Base-by-base conservation (phyloP, 2,113 vertebrate genomes). In the Cavia aperea region DNA sequence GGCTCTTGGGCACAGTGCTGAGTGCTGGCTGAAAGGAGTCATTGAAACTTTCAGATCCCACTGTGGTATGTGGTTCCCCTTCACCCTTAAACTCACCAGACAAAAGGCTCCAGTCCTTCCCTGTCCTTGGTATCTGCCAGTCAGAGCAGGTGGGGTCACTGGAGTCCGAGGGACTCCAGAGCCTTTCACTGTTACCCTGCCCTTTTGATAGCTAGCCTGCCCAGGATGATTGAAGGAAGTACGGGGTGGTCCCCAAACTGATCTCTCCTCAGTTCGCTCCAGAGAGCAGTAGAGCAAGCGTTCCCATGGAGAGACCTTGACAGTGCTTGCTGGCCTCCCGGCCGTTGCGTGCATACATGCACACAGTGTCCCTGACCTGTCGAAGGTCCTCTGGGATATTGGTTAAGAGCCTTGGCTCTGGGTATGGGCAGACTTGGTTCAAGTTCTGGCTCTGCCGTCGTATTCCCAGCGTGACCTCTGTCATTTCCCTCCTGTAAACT, bases 1-100 rank as follows among this genome's bases (percentile, higher is more conserved):
- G 83, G 68, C 77, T 62, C 3, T 56, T 60, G 39, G 88, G 72
- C 24, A 46, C 46, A 36, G 4, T 54, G 66, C 77, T 66, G 70
- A 68, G 51, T 12, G 21, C 56, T 58, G 7, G 51, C 81, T 91
- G 36, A 77, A 81, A 77, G 88, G 43, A 85, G 56, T 63, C 39
- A 10, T 79, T 46, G 49, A 56, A 93, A 82, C 73, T 70, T 81
- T 94, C 62, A 60, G 66, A 92, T 85, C 91, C 51, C 33, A 65
- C 39, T 89, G 65, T 66, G 68, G 14, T 75, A 18, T 86, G 68
- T 79, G 60, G 60, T 60, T 83, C 46, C 65, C 65, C 23, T 81
- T 79, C 49, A 77, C n/a, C 46, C 43, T 90, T 56, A 84, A 91
- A 79, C 58, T 56, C 58, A n/a, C 56, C n/a, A 49, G 87, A 43